A percentile compares a stretch with the other conserved stretches of the same genome.
Evolutionary conservation across 2,113 vertebrate genomes (phyloP).

Genomic region (Raphicerus campestris): DNA sequence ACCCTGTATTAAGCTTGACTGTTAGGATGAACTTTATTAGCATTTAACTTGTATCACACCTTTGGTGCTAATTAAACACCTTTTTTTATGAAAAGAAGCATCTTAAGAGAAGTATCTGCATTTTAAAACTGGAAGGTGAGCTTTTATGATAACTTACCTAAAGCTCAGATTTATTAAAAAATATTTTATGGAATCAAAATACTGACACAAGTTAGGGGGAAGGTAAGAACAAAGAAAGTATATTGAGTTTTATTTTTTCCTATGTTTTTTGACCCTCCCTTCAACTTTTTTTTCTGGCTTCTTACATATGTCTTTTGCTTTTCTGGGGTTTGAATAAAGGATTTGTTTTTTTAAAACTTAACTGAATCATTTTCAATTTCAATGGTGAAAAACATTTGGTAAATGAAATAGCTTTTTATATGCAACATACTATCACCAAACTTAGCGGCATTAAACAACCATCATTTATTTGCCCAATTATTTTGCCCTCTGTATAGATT

Average conservation of each 20-base stretch:
- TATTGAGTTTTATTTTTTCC: neutral
- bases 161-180: neutral
- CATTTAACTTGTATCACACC: conserved; percentile 3
- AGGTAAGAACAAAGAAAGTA: neutral
- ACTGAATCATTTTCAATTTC: neutral
- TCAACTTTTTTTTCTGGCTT: neutral
- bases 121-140: conserved; percentile 5
- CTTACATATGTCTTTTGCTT: neutral
- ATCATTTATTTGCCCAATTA: neutral
- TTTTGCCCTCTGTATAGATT: neutral
- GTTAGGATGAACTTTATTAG: neutral
- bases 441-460: neutral
- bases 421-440: neutral
- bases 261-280: neutral
- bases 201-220: neutral
- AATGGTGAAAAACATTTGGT: neutral
- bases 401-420: neutral
- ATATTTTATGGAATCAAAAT: conserved; percentile 22
- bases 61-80: conserved; percentile 24
- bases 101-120: neutral
- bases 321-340: neutral
- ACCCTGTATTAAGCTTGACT: neutral
- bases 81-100: conserved; percentile 24
- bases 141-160: conserved; percentile 30
- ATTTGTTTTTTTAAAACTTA: neutral